Conservation (phyloP, 2,113 vertebrate species). For the Centropristis striata region DNA sequence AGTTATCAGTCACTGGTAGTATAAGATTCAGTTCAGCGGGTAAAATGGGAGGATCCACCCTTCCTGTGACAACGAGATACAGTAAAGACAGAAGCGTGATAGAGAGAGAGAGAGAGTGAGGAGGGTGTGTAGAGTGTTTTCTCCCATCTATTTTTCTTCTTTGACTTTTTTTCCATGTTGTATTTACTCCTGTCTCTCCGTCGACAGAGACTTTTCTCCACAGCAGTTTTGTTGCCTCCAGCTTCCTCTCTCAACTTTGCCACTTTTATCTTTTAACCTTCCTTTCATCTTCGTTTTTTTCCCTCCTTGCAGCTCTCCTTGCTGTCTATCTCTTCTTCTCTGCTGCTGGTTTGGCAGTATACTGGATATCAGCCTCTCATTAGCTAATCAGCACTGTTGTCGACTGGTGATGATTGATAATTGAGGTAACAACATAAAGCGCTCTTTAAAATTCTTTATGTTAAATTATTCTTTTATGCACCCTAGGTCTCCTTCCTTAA, state of each 20-base stretch:
- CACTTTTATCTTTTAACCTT: neutral
- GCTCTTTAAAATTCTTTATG: neutral
- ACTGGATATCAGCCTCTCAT: neutral
- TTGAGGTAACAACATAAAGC: conserved; percentile 1
- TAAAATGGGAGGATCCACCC: conserved; percentile 25
- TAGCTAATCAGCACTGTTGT: neutral
- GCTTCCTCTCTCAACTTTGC: neutral
- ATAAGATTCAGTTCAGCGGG: conserved; percentile 36
- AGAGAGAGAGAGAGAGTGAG: conserved; percentile 5
- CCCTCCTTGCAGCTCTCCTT: neutral
- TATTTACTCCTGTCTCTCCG: neutral
- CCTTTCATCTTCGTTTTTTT: neutral
- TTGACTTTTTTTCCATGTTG: neutral
- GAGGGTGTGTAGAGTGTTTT: neutral
- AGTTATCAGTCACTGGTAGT: conserved; percentile 43
- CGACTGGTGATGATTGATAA: conserved; percentile 4
- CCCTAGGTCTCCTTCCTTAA: neutral
- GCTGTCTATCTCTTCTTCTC: conserved; percentile 11
- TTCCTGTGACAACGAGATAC: neutral
- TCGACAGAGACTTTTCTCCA: neutral
- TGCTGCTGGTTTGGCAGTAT: conserved; percentile 33
- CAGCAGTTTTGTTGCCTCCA: neutral
- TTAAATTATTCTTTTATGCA: neutral
- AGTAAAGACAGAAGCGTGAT: neutral
- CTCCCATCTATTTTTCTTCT: conserved; percentile 7